Evolutionary conservation across 1,140 invertebrate species (phyloP), one percentile per base, ranked within the genome.

Genomic region (Sycophaga agraensis): DNA sequence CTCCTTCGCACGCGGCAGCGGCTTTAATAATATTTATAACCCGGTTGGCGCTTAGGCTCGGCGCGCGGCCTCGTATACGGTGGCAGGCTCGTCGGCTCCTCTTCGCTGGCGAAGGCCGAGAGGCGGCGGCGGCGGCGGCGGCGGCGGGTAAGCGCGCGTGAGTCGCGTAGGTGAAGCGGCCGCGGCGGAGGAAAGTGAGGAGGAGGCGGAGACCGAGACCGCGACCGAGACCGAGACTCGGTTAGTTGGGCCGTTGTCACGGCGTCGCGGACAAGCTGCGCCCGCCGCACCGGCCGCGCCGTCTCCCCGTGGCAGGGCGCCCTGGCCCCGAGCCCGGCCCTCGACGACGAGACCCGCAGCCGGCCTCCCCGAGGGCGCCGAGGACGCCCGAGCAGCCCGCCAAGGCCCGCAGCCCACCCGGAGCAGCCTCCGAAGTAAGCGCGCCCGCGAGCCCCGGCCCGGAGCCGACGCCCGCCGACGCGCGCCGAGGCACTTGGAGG

Each of bases 21-120:
- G 62, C 70, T 71, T 70, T 70, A 70, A 72, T 68, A 73, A 73
- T 73, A 73, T 73, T 73, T 73, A 73, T 73, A 73, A 70, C 68
- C 57, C 57, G 35, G 35, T 4, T 16, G 37, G 57, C 57, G 57
- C 51, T 50, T 51, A 5, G n/a, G n/a, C 5, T 57, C 54, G 14
- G 5, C 34, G 17, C 31, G 17, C 26, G 31, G 49, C 35, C 9
- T 26, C 22, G n/a, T 26, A 49, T 14, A 49, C 46, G 46, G 40
- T 22, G 4, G 19, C 42, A 4, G 5, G 21, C 42, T 26, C 24
- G 24, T 49, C 46, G 4, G 22, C 43, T 28, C 24, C n/a, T 59
- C 39, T 59, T 59, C 57, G 51, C 48, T 48, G 57, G 51, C 51
- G 49, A 50, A 60, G 54, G 58, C 49, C 58, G 49, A 60, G 0